Conservation (phyloP, 1,140 invertebrate species). For the Bombus cullumanus region DNA sequence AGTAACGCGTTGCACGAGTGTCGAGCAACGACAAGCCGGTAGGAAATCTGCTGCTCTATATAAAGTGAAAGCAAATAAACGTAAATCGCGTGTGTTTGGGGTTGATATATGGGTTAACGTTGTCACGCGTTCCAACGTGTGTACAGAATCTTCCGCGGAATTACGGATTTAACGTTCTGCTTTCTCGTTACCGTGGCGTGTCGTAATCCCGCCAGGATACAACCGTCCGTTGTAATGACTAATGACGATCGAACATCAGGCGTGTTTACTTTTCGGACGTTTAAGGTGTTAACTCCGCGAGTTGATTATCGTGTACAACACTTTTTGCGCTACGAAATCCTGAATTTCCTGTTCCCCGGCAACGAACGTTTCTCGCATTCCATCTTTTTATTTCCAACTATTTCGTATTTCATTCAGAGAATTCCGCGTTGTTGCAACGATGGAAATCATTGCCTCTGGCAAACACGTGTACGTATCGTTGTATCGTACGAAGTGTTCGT, state of each 20-base stretch:
- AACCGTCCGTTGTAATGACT: not conserved
- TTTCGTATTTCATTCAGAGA: no score
- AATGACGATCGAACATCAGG: conserved; percentile 2
- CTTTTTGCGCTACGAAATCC: no score
- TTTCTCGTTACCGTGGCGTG: conserved; percentile 50
- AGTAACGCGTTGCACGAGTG: conserved; percentile 22
- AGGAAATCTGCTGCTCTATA: conserved; percentile 16
- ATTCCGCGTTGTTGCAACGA: no score
- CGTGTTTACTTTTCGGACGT: not conserved
- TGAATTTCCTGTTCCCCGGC: no score
- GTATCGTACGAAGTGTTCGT: no score
- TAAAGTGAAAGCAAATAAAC: conserved; percentile 56
- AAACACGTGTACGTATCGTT: no score
- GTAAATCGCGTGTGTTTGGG: conserved; percentile 50
- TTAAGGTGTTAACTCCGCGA: not conserved
- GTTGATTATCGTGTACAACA: no score
- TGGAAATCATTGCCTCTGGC: no score
- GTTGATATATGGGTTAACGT: conserved; percentile 49
- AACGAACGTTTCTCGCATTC: no score
- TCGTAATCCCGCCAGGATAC: conserved; percentile 34
- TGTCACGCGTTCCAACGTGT: conserved; percentile 46
- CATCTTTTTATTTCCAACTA: no score
- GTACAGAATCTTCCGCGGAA: conserved; percentile 59
- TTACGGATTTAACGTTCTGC: conserved; percentile 59
- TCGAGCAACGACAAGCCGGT: not conserved